A percentile compares a stretch with the other conserved stretches of the same genome.
phyloP scores from a whole-genome alignment of 2,888 invertebrate genomes.

The Leptopilina myrica region DNA sequence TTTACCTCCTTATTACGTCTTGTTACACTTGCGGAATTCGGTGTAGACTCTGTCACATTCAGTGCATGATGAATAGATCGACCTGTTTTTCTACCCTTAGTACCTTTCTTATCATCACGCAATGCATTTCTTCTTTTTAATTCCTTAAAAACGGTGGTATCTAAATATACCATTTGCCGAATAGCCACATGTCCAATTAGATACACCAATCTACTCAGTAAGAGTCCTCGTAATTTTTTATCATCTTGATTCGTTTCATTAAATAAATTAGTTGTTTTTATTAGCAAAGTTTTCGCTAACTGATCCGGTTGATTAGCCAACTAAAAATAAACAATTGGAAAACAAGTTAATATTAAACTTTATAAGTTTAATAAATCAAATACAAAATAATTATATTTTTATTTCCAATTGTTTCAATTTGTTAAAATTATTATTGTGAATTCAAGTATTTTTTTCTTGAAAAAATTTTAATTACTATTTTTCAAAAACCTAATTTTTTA shows the following conservation, averaged over 20 bases:
- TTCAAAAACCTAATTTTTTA: no score
- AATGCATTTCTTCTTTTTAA: conserved; percentile 83
- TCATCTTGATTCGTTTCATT: conserved; percentile 46
- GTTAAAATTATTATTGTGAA: no score
- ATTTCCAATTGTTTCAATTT: no score
- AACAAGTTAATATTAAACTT: conserved; percentile 1
- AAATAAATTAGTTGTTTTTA: conserved; percentile 52
- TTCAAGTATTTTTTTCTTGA: no score
- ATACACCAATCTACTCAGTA: conserved; percentile 77
- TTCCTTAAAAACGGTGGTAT: conserved; percentile 90
- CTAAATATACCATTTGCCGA: conserved; percentile 88
- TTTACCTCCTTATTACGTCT: conserved; percentile 63
- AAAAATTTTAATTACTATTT: no score
- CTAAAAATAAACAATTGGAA: conserved; percentile 64
- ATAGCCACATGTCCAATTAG: conserved; percentile 88
- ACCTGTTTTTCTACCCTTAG: conserved; percentile 53
- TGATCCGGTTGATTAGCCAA: conserved; percentile 81
- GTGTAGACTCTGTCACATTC: conserved; percentile 38
- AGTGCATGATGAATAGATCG: conserved; percentile 62
- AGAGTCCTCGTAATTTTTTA: conserved; percentile 47
- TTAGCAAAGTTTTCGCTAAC: conserved; percentile 63
- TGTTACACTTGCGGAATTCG: conserved; percentile 58
- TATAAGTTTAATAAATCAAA: no score
- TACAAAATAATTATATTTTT: no score
- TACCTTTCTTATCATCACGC: conserved; percentile 67